A percentile compares a stretch with the other conserved stretches of the same genome.
Conservation (phyloP, 30 jellyfish, hydroid and myxozoan species). For the Turritopsis dohrnii region DNA sequence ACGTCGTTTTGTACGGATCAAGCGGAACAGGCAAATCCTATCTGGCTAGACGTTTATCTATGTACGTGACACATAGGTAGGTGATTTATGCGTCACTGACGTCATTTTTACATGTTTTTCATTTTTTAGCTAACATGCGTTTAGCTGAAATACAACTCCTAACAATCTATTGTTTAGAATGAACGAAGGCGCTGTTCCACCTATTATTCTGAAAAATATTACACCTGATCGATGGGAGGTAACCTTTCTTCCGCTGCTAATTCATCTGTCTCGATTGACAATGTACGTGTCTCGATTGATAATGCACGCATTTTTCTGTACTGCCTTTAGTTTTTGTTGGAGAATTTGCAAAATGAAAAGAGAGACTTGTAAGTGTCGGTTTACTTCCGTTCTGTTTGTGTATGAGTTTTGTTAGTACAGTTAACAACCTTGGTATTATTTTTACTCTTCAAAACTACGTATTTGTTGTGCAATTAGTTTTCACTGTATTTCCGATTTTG, state of each 20-base stretch:
- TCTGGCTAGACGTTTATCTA: constrained; percentile 58
- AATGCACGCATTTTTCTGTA: background rate
- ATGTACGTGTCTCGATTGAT: background rate
- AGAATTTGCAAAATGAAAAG: background rate
- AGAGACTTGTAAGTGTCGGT: background rate
- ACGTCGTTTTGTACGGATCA: constrained; percentile 75
- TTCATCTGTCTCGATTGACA: background rate
- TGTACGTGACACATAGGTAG: constrained; percentile 48
- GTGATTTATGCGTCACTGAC: background rate
- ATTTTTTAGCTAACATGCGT: background rate
- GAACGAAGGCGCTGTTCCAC: constrained; percentile 32
- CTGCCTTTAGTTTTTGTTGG: background rate
- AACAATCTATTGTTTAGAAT: background rate
- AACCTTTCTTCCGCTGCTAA: background rate
- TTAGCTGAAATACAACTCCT: background rate
- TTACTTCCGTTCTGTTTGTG: background rate
- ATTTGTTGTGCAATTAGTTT: no score
- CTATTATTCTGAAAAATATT: constrained; percentile 33
- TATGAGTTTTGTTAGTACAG: background rate
- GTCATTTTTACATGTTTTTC: constrained; percentile 22
- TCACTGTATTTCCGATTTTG: background rate
- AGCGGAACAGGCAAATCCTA: constrained; percentile 94
- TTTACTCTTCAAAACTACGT: no score
- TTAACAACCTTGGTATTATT: background rate
- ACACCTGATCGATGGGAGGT: constrained; percentile 70